Evolutionary conservation across 2,797 vertebrate genomes (phyloP).

Genomic region (Sebastes miniatus): DNA sequence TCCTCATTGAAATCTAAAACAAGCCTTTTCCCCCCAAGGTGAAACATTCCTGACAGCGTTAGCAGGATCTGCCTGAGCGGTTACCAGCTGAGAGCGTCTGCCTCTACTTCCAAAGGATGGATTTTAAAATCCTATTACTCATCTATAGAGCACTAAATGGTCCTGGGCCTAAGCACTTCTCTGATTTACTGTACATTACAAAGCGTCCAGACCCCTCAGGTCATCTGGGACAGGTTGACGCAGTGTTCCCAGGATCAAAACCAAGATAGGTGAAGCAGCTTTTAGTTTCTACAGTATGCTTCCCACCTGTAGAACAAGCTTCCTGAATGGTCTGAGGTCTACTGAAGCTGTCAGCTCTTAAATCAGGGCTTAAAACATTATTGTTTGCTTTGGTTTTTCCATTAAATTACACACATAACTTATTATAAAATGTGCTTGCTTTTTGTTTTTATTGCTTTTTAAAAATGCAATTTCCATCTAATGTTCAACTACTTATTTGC

Average conservation of each 20-base stretch:
- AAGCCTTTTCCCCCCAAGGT: constrained; percentile 21
- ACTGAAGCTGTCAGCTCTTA: too few relatives aligned
- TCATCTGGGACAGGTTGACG: background rate
- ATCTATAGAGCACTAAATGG: background rate
- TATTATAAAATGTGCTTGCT: background rate
- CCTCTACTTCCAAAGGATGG: background rate
- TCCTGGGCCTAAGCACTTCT: background rate
- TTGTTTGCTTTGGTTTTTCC: background rate
- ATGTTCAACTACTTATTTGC: too few relatives aligned
- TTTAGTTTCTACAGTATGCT: background rate
- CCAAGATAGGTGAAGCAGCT: background rate
- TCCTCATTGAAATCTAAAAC: constrained; percentile 31
- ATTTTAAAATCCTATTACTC: background rate
- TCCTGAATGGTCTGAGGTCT: too few relatives aligned
- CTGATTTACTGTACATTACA: background rate
- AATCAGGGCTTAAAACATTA: too few relatives aligned
- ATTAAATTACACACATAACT: background rate
- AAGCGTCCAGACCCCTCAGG: background rate
- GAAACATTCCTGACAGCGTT: constrained; percentile 43
- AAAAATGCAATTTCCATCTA: too few relatives aligned
- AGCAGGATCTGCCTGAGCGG: background rate
- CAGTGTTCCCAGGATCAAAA: background rate
- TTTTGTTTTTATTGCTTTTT: background rate
- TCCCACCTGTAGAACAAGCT: background rate
- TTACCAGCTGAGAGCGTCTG: constrained; percentile 7